Evolutionary conservation across 2,888 invertebrate genomes (phyloP), one percentile per base, ranked within the genome.

Genomic region (Meteorus cinctellus): DNA sequence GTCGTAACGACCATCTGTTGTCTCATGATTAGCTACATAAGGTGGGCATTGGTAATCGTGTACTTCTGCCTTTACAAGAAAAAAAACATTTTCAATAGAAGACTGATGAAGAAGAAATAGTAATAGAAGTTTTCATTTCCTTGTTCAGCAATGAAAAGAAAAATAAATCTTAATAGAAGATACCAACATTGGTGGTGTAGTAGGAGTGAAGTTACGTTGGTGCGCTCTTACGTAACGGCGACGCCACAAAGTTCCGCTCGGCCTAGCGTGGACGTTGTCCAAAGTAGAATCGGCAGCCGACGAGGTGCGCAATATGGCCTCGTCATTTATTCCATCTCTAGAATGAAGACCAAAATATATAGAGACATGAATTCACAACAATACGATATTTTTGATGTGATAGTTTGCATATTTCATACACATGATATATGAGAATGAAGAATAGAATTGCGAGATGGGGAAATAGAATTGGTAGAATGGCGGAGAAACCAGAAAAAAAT

Each of bases 221-320:
- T 81, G 82, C 82, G 82, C 55, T 55, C 19, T 86, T 86, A 86
- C 81, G 85, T 85, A 86, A 86, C 81, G 80, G 72, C 41, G 27
- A 34, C 24, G 55, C 41, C 29, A 72, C 76, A 82, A 79, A 84
- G 83, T 86, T 86, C 85, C 84, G 86, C 86, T 86, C 78, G 82
- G 84, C 80, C 78, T 86, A 86, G 86, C 86, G 80, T 86, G 83
- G 82, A 85, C 77, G 66, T 77, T 79, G 79, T 78, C 78, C 80
- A 29, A 73, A 51, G 73, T 48, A 66, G 27, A 76, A 73, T 70
- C 67, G 70, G 41, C 12, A 41, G 24, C 19, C 67, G 66, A 68
- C 70, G 67, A 72, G 67, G 75, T 62, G 66, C 69, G 45, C 65
- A 36, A 65, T 65, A 69, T 68, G 66, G 76, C 77, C 76, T 74